These are phyloP conservation scores for Geotrupes spiniger DNA, from an alignment of 2,888 invertebrate species.

Conservation along the genomic window DNA sequence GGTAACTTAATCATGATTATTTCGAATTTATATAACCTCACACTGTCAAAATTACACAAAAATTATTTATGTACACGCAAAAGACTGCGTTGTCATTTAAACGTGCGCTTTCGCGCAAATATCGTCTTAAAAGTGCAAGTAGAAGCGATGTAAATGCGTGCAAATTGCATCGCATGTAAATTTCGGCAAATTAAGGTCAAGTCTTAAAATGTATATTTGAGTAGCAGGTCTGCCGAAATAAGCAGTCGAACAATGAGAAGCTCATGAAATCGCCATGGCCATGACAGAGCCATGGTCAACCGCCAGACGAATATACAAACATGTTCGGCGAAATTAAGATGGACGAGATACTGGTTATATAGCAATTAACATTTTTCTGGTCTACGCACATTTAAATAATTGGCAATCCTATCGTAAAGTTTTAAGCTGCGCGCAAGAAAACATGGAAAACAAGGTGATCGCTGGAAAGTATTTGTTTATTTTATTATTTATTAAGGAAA, in stretches of 20 bases:
- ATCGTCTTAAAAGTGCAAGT: no score
- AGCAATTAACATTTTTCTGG: background rate
- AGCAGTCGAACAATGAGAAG: conserved; percentile 23
- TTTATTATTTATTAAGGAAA: no score
- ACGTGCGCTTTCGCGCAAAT: no score
- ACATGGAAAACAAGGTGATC: no score
- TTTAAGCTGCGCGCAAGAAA: background rate
- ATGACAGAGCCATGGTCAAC: conserved; percentile 27
- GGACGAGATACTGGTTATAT: conserved; percentile 11
- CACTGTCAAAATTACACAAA: no score
- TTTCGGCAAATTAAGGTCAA: conserved; percentile 2
- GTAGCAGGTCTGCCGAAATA: conserved; percentile 11
- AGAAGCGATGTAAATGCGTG: background rate
- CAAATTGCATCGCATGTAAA: background rate
- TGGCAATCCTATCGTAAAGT: background rate
- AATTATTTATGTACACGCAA: no score
- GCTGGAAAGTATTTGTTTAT: no score
- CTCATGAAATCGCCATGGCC: conserved; percentile 25
- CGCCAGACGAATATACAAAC: conserved; percentile 24
- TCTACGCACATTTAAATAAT: conserved; percentile 1
- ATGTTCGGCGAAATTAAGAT: conserved; percentile 27
- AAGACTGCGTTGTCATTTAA: no score
- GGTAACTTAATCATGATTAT: no score
- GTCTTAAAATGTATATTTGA: background rate
- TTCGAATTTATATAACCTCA: no score